Percentiles rank a stretch among this genome's conserved stretches.
phyloP scores from a whole-genome alignment of 2,113 vertebrate genomes.

The Clarias magur region DNA sequence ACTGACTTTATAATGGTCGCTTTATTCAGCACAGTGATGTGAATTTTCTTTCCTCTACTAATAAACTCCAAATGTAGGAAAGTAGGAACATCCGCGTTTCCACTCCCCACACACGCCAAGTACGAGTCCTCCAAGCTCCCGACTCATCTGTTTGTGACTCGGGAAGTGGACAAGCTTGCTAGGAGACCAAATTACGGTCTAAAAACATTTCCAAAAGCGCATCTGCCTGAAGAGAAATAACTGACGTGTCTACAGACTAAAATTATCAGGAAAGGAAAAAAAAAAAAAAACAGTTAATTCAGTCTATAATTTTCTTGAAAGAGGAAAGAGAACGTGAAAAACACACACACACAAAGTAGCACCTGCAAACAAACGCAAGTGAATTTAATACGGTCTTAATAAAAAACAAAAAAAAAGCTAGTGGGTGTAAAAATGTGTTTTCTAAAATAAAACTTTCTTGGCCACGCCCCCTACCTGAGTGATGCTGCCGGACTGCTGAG shows the following conservation, averaged over 20 bases:
- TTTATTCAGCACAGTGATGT: neutral
- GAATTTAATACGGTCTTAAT: neutral
- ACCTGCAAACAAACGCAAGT: neutral
- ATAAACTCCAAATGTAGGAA: neutral
- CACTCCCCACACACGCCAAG: neutral
- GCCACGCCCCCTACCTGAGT: neutral
- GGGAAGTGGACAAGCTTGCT: neutral
- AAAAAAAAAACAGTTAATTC: neutral
- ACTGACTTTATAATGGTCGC: neutral
- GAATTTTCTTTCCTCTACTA: neutral
- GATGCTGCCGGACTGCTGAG: neutral
- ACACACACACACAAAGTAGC: neutral
- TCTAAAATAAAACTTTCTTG: neutral
- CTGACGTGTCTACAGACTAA: neutral
- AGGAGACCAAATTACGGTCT: neutral
- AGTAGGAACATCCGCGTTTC: neutral
- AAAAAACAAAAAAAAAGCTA: no score
- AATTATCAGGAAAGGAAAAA: neutral
- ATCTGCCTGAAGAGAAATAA: neutral
- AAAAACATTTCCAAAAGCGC: neutral
- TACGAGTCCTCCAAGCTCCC: neutral
- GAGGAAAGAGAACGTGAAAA: neutral
- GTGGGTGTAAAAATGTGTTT: neutral
- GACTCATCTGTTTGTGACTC: neutral
- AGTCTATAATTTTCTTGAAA: conserved; percentile 5